Percentiles rank a stretch among this genome's conserved stretches.
Conservation (phyloP, 1,140 invertebrate species). For the Aphelenchoides fujianensis region DNA sequence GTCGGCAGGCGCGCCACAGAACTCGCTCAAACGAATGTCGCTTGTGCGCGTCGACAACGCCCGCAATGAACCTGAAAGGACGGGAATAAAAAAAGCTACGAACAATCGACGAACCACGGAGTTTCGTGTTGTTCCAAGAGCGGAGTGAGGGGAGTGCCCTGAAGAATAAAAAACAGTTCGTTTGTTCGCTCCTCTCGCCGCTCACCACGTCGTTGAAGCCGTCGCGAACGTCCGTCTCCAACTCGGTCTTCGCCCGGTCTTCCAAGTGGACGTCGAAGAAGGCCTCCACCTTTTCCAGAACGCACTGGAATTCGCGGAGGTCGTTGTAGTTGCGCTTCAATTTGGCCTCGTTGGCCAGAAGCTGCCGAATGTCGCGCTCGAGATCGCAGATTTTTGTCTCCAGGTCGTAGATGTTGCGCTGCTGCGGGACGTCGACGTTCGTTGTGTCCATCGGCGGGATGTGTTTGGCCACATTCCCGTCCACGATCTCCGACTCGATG, state of each 20-base stretch:
- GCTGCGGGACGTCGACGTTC: constrained; percentile 43
- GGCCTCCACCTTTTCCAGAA: constrained; percentile 55
- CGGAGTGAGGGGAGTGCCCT: constrained; percentile 43
- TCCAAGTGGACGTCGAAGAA: constrained; percentile 60
- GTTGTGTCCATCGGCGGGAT: constrained; percentile 48
- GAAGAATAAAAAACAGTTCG: not conserved
- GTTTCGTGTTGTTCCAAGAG: constrained; percentile 46
- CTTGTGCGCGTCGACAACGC: constrained; percentile 73
- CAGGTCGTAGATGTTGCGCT: constrained; percentile 57
- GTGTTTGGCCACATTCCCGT: constrained; percentile 45
- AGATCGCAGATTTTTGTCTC: constrained; percentile 58
- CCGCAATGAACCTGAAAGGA: constrained; percentile 65
- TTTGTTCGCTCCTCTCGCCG: not conserved
- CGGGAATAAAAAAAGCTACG: constrained; percentile 12
- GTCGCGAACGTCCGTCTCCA: constrained; percentile 42
- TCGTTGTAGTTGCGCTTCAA: constrained; percentile 57
- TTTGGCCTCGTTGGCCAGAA: constrained; percentile 51
- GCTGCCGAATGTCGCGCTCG: constrained; percentile 52
- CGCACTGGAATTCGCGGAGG: constrained; percentile 45
- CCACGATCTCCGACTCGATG: constrained; percentile 59
- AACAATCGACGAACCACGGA: constrained; percentile 35
- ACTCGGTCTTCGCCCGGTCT: constrained; percentile 50
- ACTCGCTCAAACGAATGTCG: constrained; percentile 93
- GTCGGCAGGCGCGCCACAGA: constrained; percentile 93
- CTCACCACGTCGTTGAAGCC: constrained; percentile 51